phyloP scores from a whole-genome alignment of 2,797 vertebrate genomes.

The Pseudopleuronectes americanus region DNA sequence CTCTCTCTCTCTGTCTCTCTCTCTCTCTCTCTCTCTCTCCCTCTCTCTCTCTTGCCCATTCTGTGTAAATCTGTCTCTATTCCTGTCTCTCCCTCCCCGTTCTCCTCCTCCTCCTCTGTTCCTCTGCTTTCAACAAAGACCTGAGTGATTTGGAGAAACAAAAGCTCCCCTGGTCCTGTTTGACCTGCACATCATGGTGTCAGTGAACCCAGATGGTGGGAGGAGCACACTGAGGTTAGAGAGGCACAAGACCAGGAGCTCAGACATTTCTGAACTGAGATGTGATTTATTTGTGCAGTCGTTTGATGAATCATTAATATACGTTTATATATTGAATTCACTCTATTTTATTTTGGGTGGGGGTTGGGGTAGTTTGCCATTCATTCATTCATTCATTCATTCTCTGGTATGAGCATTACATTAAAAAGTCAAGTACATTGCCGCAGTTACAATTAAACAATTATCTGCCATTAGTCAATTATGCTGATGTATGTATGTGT shows the following conservation, averaged over 20 bases:
- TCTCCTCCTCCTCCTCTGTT: constrained; percentile 23
- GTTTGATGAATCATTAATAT: constrained; percentile 27
- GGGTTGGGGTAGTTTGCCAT: not conserved
- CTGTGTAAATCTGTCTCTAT: constrained; percentile 19
- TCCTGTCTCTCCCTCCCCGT: not conserved
- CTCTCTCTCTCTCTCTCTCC: constrained; percentile 3
- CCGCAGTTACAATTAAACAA: constrained; percentile 1
- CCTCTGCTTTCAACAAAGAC: constrained; percentile 62
- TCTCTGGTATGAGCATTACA: not conserved
- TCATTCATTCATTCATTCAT: not conserved
- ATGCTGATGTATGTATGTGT: not conserved
- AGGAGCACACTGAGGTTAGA: constrained; percentile 40
- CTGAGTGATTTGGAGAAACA: constrained; percentile 57
- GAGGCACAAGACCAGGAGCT: constrained; percentile 1
- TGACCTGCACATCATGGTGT: constrained; percentile 66
- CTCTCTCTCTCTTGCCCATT: constrained; percentile 4
- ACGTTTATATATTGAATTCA: not conserved
- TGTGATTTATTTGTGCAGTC: constrained; percentile 35
- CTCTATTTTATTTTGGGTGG: not conserved
- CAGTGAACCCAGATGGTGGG: constrained; percentile 59
- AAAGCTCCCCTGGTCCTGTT: constrained; percentile 54
- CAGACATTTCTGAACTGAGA: constrained; percentile 14
- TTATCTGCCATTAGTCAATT: constrained; percentile 1
- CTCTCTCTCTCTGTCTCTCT: constrained; percentile 3
- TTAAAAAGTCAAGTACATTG: constrained; percentile 1